Evolutionary conservation across 2,888 invertebrate genomes (phyloP).

Genomic region (Tethea ocularis): DNA sequence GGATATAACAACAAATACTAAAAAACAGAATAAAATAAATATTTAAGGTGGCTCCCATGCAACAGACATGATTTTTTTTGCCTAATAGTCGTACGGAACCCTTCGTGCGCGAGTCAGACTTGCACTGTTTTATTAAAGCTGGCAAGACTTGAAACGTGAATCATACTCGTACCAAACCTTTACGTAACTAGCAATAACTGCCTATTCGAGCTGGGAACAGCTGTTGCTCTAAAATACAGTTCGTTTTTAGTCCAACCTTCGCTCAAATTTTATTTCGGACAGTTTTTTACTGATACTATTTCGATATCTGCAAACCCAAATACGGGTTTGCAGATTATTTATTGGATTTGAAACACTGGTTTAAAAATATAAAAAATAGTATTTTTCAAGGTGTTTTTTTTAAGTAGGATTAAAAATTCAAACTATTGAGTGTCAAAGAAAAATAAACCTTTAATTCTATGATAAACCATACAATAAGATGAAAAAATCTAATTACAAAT

Average conservation of each 20-base stretch:
- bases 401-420: neutral
- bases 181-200: neutral
- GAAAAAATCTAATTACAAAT: too few species aligned
- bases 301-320: neutral
- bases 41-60: too few species aligned
- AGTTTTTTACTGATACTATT: neutral
- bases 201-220: neutral
- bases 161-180: neutral
- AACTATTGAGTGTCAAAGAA: neutral
- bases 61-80: too few species aligned
- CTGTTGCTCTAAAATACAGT: neutral
- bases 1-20: too few species aligned
- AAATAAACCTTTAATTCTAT: too few species aligned
- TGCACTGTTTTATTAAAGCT: neutral
- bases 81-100: too few species aligned
- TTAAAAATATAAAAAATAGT: neutral
- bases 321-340: neutral
- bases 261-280: neutral
- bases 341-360: neutral
- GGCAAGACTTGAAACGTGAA: neutral
- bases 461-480: too few species aligned
- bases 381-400: neutral
- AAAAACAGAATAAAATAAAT: too few species aligned
- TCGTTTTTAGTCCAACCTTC: neutral
- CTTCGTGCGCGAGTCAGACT: too few species aligned